Conservation (phyloP, 2,888 invertebrate genomes). For the Falcaria lacertinaria region DNA sequence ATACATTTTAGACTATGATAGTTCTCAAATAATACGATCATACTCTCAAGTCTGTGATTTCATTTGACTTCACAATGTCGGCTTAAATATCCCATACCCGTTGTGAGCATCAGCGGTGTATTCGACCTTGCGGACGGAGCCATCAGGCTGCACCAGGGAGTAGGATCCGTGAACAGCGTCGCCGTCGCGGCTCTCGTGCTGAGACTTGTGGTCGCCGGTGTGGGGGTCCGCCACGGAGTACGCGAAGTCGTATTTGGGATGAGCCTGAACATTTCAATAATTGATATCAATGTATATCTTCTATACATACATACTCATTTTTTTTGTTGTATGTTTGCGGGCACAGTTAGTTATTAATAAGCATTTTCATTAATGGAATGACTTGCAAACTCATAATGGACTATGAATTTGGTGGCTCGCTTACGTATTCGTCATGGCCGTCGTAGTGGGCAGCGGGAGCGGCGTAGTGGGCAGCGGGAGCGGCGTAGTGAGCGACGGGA, state of each 20-base stretch:
- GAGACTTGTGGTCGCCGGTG: constrained; percentile 72
- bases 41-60: too few relatives aligned
- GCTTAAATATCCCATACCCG: constrained; percentile 21
- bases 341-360: too few relatives aligned
- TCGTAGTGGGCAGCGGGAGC: constrained; percentile 24
- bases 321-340: too few relatives aligned
- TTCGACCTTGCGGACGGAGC: constrained; percentile 72
- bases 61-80: too few relatives aligned
- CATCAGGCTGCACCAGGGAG: constrained; percentile 74
- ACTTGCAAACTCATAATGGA: too few relatives aligned
- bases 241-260: constrained; percentile 54
- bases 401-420: constrained; percentile 3
- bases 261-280: constrained; percentile 21
- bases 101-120: constrained; percentile 52
- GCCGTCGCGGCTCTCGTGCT: constrained; percentile 62
- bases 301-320: too few relatives aligned
- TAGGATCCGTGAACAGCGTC: constrained; percentile 78
- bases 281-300: too few relatives aligned
- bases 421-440: constrained; percentile 30
- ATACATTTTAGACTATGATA: background rate
- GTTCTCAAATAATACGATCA: too few relatives aligned
- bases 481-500: constrained; percentile 14
- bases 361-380: too few relatives aligned
- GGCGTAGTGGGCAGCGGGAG: constrained; percentile 16
- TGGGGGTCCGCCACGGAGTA: constrained; percentile 71